These are phyloP conservation scores for Helicoverpa assulta DNA, from an alignment of 2,888 invertebrate genomes.

Conservation along the genomic window DNA sequence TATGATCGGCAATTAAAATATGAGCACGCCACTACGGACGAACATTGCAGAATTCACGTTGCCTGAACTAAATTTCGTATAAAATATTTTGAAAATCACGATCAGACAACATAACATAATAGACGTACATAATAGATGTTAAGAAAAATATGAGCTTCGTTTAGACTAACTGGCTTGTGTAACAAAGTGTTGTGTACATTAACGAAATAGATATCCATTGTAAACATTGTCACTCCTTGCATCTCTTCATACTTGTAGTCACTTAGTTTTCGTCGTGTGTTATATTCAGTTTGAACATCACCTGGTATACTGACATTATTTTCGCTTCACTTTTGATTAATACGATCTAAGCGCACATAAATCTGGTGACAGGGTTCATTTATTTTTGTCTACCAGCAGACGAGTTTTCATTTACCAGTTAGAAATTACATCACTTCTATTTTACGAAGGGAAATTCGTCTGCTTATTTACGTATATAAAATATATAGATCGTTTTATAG, in stretches of 20 bases:
- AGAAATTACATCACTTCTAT: conserved; percentile 74
- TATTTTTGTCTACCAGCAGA: conserved; percentile 85
- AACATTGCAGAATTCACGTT: conserved; percentile 26
- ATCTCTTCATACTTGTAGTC: conserved; percentile 63
- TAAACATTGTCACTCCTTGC: conserved; percentile 67
- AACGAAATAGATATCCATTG: conserved; percentile 75
- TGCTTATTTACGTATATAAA: conserved; percentile 75
- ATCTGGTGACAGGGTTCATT: conserved; percentile 88
- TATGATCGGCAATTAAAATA: conserved; percentile 26
- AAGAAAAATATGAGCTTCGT: conserved; percentile 90
- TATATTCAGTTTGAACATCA: conserved; percentile 48
- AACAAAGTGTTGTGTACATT: conserved; percentile 83
- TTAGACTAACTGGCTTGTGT: conserved; percentile 89
- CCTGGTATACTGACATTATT: conserved; percentile 47
- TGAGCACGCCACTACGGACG: conserved; percentile 30
- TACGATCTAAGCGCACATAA: conserved; percentile 84
- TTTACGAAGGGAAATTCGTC: conserved; percentile 80
- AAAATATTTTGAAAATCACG: conserved; percentile 53
- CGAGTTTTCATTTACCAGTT: conserved; percentile 75
- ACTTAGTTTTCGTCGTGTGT: conserved; percentile 51
- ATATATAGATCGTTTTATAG: conserved; percentile 73
- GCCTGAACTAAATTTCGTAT: conserved; percentile 35
- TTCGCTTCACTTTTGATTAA: conserved; percentile 67
- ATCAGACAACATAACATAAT: conserved; percentile 66
- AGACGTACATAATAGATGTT: conserved; percentile 84